Base-by-base conservation (phyloP, 1,140 invertebrate genomes). In the Aphelinus atriplicis region DNA sequence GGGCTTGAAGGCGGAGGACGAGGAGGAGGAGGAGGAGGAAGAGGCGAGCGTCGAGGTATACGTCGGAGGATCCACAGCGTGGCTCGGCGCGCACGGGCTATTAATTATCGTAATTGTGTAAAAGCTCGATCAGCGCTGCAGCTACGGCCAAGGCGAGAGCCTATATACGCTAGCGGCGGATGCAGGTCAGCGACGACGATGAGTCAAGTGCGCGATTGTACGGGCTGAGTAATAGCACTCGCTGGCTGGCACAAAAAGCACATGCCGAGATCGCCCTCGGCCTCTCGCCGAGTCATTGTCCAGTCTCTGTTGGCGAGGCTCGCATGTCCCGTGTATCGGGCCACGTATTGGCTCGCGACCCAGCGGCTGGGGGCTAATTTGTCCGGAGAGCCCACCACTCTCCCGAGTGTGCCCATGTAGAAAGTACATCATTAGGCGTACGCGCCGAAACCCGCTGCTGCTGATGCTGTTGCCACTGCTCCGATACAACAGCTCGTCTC, bases 401-500 rank as follows among this genome's bases (percentile, higher is more conserved):
- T 7, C 45, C 45, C 45, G 55, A 42, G n/a, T 65, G 42, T 26
- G 73, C 61, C 45, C 74, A 73, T 70, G 72, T 75, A 78, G 64
- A 77, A 79, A 81, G 74, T 77, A 81, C 61, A 78, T 81, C 80
- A 77, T 84, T 81, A 83, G 74, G 78, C 53, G 26, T 26, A 26
- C 26, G 26, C 26, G 26, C 26, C 26, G 26, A 26, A 26, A 26
- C 26, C 26, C 9, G 47, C 26, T 58, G 56, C 43, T 42, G 42
- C 48, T 46, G 65, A 50, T 67, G 9, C 42, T 60, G 58, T 60
- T 43, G 58, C 3, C 45, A 60, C 51, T 50, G 10, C 51, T 69
- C 60, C 58, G 47, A 71, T 62, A 45, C 46, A 45, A 26, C 1
- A 1, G 10, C 57, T 26, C 26, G 63, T 77, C 67, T 66, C 48